A percentile compares a stretch with the other conserved stretches of the same genome.
Conservation (phyloP, 2,888 invertebrate genomes). For the Cryptus viduatorius region DNA sequence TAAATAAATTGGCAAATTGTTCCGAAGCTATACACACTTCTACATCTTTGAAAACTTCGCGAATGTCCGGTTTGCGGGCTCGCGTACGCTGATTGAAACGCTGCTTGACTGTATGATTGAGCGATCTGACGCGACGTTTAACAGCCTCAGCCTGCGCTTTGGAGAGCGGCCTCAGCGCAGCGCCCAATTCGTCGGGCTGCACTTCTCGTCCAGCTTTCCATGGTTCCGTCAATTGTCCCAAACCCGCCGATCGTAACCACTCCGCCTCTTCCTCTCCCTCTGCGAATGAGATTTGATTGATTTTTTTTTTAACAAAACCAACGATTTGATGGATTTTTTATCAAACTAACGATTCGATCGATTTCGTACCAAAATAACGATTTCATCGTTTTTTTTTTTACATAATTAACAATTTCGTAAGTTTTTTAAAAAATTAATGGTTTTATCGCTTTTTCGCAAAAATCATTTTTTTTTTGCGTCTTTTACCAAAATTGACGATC, state of each 20-base stretch:
- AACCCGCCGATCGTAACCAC: conserved; percentile 91
- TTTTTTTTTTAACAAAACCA: background rate
- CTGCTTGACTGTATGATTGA: conserved; percentile 91
- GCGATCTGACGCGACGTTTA: conserved; percentile 90
- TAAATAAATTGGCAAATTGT: background rate
- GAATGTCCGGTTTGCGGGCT: conserved; percentile 91
- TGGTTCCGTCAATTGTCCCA: conserved; percentile 89
- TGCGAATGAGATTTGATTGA: conserved; percentile 75
- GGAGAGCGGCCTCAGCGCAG: conserved; percentile 87
- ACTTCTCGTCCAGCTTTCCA: conserved; percentile 90
- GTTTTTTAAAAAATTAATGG: too few relatives aligned
- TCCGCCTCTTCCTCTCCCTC: conserved; percentile 92
- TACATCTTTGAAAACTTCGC: conserved; percentile 93
- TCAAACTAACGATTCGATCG: too few relatives aligned
- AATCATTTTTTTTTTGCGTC: too few relatives aligned
- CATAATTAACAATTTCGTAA: too few relatives aligned
- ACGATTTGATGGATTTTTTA: too few relatives aligned
- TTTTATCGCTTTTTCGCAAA: too few relatives aligned
- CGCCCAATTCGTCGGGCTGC: conserved; percentile 86
- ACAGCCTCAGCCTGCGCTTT: conserved; percentile 92
- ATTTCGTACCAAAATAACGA: too few relatives aligned
- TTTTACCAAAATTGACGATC: too few relatives aligned
- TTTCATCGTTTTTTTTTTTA: too few relatives aligned
- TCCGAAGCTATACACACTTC: conserved; percentile 87
- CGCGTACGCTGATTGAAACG: conserved; percentile 84